Percentiles rank a stretch among this genome's conserved stretches.
These are phyloP conservation scores for Spheniscus mendiculus DNA, from an alignment of 2,113 vertebrate genomes.

Conservation along the genomic window DNA sequence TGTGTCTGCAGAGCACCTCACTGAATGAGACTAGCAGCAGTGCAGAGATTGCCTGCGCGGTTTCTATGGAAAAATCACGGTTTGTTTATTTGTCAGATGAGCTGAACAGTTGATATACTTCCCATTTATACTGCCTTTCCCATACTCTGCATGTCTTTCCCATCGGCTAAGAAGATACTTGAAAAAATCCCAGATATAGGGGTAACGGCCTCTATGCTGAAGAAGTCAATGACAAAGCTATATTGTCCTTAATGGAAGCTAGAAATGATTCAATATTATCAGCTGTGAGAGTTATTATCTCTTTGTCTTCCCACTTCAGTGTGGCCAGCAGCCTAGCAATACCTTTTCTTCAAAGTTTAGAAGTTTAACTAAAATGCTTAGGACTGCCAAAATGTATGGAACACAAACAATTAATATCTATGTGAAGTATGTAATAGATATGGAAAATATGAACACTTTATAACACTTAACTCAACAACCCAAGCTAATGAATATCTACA, in stretches of 20 bases:
- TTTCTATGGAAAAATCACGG: background rate
- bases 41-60: background rate
- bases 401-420: background rate
- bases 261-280: background rate
- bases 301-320: background rate
- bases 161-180: background rate
- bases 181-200: background rate
- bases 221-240: background rate
- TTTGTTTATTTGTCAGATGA: background rate
- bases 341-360: background rate
- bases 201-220: background rate
- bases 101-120: background rate
- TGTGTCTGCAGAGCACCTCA: background rate
- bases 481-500: background rate
- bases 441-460: background rate
- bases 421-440: background rate
- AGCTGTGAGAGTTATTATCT: background rate
- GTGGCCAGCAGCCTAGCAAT: background rate
- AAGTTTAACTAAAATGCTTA: background rate
- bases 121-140: background rate
- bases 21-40: background rate
- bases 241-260: background rate
- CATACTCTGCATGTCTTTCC: background rate
- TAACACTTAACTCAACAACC: background rate
- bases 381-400: background rate